Conservation (phyloP, 2,113 vertebrate genomes). For the Anguilla rostrata region DNA sequence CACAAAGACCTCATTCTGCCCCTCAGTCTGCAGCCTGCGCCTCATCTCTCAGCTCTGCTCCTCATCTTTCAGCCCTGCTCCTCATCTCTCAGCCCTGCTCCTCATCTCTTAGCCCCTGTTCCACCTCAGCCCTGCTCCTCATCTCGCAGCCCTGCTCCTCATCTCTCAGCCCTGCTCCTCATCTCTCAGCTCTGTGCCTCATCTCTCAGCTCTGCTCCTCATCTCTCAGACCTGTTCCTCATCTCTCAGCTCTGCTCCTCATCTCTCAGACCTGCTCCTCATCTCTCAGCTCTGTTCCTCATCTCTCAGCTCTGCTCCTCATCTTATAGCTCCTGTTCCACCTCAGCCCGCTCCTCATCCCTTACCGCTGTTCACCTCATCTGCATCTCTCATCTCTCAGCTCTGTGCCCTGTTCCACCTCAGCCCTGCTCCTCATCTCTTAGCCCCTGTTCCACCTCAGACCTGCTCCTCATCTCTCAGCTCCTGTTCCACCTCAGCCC, state of each 20-base stretch:
- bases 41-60: too few relatives aligned
- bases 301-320: not conserved
- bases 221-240: not conserved
- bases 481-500: not conserved
- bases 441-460: not conserved
- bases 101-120: too few relatives aligned
- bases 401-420: not conserved
- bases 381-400: too few relatives aligned
- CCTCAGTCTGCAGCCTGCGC: not conserved
- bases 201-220: not conserved
- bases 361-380: too few relatives aligned
- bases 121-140: too few relatives aligned
- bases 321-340: not conserved
- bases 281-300: not conserved
- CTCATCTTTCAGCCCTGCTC: too few relatives aligned
- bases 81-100: not conserved
- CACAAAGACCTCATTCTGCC: conserved; percentile 6
- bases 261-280: not conserved
- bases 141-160: not conserved
- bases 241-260: not conserved
- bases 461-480: not conserved
- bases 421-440: not conserved
- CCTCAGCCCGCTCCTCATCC: not conserved
- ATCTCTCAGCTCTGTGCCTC: not conserved
- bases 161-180: not conserved